Percentiles rank a stretch among this genome's conserved stretches.
Conservation (phyloP, 2,797 vertebrate species). For the Malurus leucopterus region DNA sequence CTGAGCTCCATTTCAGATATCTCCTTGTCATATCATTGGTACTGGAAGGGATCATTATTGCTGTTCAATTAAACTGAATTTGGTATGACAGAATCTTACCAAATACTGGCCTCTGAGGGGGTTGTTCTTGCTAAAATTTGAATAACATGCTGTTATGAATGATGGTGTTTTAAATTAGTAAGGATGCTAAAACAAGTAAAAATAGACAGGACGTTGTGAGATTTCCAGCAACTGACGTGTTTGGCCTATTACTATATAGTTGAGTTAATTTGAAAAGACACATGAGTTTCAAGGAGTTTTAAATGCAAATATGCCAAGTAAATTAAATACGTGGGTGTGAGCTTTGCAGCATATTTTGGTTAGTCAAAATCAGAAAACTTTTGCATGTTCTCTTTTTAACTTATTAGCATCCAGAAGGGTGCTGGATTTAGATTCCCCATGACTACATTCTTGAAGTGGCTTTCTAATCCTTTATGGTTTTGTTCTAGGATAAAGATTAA, state of each 20-base stretch:
- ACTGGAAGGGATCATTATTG: neutral
- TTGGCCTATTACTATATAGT: neutral
- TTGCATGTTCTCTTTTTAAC: neutral
- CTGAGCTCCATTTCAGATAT: neutral
- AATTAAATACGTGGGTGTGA: neutral
- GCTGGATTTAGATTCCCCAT: neutral
- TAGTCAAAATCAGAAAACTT: neutral
- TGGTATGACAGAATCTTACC: neutral
- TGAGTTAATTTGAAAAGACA: conserved; percentile 13
- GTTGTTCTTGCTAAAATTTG: conserved; percentile 17
- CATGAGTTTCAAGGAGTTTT: neutral
- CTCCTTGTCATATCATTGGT: neutral
- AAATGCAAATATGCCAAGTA: neutral
- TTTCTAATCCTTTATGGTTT: neutral
- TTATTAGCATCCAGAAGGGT: neutral
- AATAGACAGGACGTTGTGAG: neutral
- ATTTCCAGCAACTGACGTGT: neutral
- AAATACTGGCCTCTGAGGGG: neutral
- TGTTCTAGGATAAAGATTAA: neutral
- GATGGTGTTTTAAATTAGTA: neutral
- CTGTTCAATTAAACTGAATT: neutral
- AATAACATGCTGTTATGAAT: neutral
- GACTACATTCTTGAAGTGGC: fast-evolving
- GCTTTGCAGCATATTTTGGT: neutral
- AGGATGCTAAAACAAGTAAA: conserved; percentile 19